phyloP scores from a whole-genome alignment of 2,113 vertebrate species.

The Pithys albifrons region DNA sequence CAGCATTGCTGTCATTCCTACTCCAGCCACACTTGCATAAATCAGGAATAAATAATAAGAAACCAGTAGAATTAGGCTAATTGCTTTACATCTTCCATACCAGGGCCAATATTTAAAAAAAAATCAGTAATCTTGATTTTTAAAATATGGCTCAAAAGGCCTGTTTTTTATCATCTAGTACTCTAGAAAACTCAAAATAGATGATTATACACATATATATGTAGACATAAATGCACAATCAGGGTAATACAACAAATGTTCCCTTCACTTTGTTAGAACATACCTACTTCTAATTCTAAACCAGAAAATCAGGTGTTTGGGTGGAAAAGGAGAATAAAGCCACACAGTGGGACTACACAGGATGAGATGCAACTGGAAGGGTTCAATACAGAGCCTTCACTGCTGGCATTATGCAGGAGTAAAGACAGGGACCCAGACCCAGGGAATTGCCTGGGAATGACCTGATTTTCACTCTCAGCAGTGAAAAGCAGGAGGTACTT shows the following conservation, averaged over 20 bases:
- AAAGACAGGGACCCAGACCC: not conserved
- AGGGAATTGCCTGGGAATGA: not conserved
- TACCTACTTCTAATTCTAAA: not conserved
- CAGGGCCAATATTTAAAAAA: not conserved
- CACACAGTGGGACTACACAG: fast-evolving
- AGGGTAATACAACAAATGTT: not conserved
- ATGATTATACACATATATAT: not conserved
- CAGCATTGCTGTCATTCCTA: not conserved
- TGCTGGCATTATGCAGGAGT: not conserved
- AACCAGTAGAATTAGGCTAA: not conserved
- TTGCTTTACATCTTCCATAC: not conserved
- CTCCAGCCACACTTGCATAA: not conserved
- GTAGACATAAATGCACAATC: not conserved
- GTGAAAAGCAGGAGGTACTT: not conserved
- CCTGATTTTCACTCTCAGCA: not conserved
- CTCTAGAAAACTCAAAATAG: not conserved
- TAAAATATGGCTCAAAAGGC: not conserved
- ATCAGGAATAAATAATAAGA: not conserved
- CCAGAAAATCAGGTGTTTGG: not conserved
- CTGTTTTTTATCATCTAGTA: not conserved
- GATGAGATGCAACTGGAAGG: not conserved
- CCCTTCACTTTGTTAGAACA: not conserved
- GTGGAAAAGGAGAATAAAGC: not conserved
- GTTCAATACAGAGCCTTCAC: not conserved
- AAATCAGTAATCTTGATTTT: not conserved